A percentile compares a stretch with the other conserved stretches of the same genome.
phyloP scores from a whole-genome alignment of 2,113 vertebrate genomes.

The Pelusios castaneus region DNA sequence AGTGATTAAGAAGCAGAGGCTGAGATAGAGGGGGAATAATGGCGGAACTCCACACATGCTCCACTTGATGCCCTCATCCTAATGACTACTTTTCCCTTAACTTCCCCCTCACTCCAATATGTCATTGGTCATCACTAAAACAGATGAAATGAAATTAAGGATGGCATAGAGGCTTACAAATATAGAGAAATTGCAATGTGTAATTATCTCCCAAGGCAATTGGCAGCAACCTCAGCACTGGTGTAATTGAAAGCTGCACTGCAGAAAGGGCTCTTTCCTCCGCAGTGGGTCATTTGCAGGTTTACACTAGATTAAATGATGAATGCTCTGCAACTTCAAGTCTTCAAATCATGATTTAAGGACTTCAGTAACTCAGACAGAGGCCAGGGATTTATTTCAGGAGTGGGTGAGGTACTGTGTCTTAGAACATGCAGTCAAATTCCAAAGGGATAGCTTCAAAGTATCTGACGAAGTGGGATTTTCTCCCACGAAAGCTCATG shows the following conservation, averaged over 20 bases:
- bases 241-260: background rate
- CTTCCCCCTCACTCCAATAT: background rate
- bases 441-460: no score
- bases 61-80: background rate
- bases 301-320: no score
- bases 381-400: no score
- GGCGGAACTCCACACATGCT: background rate
- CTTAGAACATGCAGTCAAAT: no score
- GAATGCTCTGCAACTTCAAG: no score
- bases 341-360: no score
- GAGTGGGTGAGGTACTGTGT: no score
- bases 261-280: background rate
- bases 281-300: no score
- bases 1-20: background rate
- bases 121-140: background rate
- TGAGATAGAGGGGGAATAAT: background rate
- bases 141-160: background rate
- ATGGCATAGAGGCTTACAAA: background rate
- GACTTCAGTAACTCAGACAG: no score
- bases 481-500: no score
- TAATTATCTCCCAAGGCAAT: background rate
- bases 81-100: background rate
- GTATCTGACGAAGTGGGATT: no score
- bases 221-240: background rate
- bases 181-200: fast-evolving